Base-by-base conservation (phyloP, 2,797 vertebrate species). In the Cottoperca gobio region DNA sequence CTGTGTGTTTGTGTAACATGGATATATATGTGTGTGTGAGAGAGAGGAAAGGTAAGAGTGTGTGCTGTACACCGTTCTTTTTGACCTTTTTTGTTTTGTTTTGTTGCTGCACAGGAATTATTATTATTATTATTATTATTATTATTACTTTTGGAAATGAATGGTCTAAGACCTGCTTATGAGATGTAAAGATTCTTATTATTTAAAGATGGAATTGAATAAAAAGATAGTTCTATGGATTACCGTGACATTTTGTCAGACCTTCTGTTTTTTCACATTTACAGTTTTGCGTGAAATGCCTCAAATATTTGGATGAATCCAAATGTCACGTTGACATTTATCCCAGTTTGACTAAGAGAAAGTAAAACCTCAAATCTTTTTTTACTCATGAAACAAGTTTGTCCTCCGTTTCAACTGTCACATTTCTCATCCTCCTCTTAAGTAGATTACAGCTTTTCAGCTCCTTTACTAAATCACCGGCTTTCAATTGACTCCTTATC, bases 121-220 rank as follows among this genome's bases (percentile, higher is more conserved):
- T n/a, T 57, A 39, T 16, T 35, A 6, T 31, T 89, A 76, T 48
- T 55, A 35, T 14, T 31, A 4, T 28, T 89, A 76, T 89, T 76
- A 55, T 89, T 85, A 91, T 86, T 83, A 81, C 65, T 85, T 90
- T 89, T 82, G 81, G 52, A 78, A 90, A 91, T 84, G 81, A 86
- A 88, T 17, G 87, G 87, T 93, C 86, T 54, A 86, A 86, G 82
- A 91, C 86, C 85, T 87, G 84, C 88, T 90, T 87, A 81, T 80
- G 82, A 90, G 83, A 87, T 93, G 87, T 91, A 93, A 81, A 92
- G 86, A 90, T 93, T 92, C 77, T 83, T 94, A 91, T 92, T 93
- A 93, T 93, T 93, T 92, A 93, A 90, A 87, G 58, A 91, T 82
- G 82, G 76, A 76, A 89, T 92, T 91, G 73, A 93, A 93, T 93